Conservation (phyloP, 2,888 invertebrate genomes). For the Aproaerema taeniolella region DNA sequence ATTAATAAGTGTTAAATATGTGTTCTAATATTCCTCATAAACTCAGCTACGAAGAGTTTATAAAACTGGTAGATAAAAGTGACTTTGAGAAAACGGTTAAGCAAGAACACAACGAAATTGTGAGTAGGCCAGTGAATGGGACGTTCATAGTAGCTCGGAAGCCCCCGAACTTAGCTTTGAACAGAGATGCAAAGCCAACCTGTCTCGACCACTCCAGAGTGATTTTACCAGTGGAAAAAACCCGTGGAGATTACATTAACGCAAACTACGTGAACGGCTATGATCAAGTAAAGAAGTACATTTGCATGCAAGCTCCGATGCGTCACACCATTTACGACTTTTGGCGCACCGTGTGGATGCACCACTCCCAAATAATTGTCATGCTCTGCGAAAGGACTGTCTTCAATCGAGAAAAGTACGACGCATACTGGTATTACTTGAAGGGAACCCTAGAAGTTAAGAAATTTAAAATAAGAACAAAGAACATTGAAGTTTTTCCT, state of each 20-base stretch:
- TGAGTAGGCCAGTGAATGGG: not conserved
- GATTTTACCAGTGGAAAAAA: not conserved
- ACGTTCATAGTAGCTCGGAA: not conserved
- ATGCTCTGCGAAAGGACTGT: not conserved
- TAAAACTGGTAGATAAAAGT: not conserved
- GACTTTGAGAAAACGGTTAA: not conserved
- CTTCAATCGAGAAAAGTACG: not conserved
- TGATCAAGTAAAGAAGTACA: not conserved
- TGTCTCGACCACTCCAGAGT: not conserved
- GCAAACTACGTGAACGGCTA: not conserved
- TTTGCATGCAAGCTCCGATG: not conserved
- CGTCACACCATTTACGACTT: not conserved
- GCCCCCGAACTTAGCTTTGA: not conserved
- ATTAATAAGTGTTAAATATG: too few relatives aligned
- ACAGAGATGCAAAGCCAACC: not conserved
- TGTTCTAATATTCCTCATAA: not conserved
- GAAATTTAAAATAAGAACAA: slow-evolving; percentile 7
- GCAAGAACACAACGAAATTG: not conserved
- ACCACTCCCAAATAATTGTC: not conserved
- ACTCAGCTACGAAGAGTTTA: not conserved
- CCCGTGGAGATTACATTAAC: not conserved
- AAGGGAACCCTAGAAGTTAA: not conserved
- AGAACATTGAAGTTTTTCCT: slow-evolving; percentile 1
- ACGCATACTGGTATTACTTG: not conserved
- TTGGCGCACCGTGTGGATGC: not conserved